Base-by-base conservation (phyloP, 2,113 vertebrate genomes). In the Nothobranchius furzeri region DNA sequence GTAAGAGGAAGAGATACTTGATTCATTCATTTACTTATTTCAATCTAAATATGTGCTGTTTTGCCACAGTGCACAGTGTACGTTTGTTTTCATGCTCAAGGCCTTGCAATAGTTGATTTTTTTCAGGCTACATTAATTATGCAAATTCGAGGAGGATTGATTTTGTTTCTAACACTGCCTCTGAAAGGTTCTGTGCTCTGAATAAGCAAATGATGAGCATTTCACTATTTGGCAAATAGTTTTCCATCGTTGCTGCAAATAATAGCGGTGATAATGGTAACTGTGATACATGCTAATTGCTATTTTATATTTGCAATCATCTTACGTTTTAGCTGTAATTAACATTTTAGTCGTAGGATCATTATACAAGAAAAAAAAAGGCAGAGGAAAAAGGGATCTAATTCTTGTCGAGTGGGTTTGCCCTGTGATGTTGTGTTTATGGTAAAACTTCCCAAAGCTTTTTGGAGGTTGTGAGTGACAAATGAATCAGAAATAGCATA, bases 241-340 rank as follows among this genome's bases (percentile, higher is more conserved):
- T 81, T 76, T 88, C 83, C 78, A 86, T 89, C 84, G 83, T 73
- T 70, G 64, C 70, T 52, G 78, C 69, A 55, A 84, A 69, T 88
- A 88, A 88, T 88, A 79, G 84, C 59, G 67, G 68, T 89, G 85
- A 88, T 89, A 87, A 90, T 86, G 76, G 85, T 87, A 85, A 86
- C 86, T 86, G 86, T 86, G 86, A 91, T 89, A 75, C 85, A 91
- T 88, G 78, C 76, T 90, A 90, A 90, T 90, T 89, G 84, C 85
- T 78, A 71, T 89, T 89, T 90, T 80, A 90, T 90, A 89, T 91
- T 88, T 70, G 51, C 79, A 86, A 82, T 90, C 78, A 59, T 86
- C 86, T 87, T 81, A 90, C 85, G 81, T 88, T 88, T 87, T 82
- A 71, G 77, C 66, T 65, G 64, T 88, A 89, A 90, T 90, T 90